Base-by-base conservation (phyloP, 2,113 vertebrate genomes). In the Prunella fulvescens region DNA sequence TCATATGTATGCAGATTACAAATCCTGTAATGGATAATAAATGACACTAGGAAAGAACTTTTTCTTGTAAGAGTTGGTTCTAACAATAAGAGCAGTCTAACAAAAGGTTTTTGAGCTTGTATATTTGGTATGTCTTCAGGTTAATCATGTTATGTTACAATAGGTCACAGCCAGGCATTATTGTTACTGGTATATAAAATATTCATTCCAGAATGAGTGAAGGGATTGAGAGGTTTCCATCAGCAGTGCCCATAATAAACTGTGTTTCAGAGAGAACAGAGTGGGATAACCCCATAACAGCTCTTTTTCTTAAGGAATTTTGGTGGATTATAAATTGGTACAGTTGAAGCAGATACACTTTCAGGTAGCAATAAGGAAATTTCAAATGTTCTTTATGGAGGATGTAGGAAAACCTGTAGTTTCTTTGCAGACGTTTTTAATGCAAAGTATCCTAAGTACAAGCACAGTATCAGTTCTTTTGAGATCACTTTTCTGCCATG, bases 271-370 rank as follows among this genome's bases (percentile, higher is more conserved):
- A 71, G 47, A 62, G 51, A 61, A 73, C 2, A 58, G 12, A 39
- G 7, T 64, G 28, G 7, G 6, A 11, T 61, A 76, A 66, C 3
- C 4, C 14, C 17, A 5, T 44, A 77, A 11, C 26, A 57, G 7
- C 5, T 66, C 20, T 51, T 93, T 62, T 4, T 19, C 19, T 50
- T 44, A 20, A 64, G 44, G 57, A 76, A 39, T 88, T 86, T 60
- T 56, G 23, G 14, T 69, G 37, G 31, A 28, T 88, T 80, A 6
- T 18, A 56, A 37, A 58, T 19, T 23, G 18, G 14, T 44, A 28
- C 11, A 37, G 20, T n/a, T 81, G 39, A 58, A 84, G 22, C 10
- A 50, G 53, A 15, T 66, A 24, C 0, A 0, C 3, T 3, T 39
- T 85, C 62, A 19, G 33, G 18, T n/a, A 72, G 14, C 19, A 39